Base-by-base conservation (phyloP, 2,113 vertebrate species). In the Psilopogon haemacephalus region DNA sequence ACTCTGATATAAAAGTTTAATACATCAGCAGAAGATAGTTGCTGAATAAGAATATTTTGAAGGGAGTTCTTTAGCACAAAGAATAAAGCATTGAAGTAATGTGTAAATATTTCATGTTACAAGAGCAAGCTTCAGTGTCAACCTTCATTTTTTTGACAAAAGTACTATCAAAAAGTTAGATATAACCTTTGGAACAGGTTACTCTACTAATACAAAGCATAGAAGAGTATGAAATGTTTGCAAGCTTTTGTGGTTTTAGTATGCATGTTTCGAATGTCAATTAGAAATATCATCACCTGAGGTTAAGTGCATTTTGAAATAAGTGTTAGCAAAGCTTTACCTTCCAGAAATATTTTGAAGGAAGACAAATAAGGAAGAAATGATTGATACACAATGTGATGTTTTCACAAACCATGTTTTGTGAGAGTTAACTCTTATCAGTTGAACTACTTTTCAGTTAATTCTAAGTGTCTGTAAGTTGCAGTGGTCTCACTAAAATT, bases 1-100 rank as follows among this genome's bases (percentile, higher is more conserved):
- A 98, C 73, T 90, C 27, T 74, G 30, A 37, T 88, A 96, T 97
- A 95, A 98, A 98, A 97, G 28, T 97, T 98, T 97, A 96, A 97
- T 96, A 94, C 19, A 63, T 68, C 86, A 64, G 54, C 55, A 87
- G 94, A 94, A 95, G 63, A 71, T 93, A 83, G 78, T 55, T 96
- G 80, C 86, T 96, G 94, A 94, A 96, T 92, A 95, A 89, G 86
- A 97, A 87, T 90, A 48, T 93, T 97, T 94, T 91, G 80, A 67
- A 90, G 76, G 81, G 17, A 1, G 40, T 96, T 95, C 81, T 93
- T 96, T 67, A 77, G 59, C 88, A 95, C 54, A 84, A 86, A 84
- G 90, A 84, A 95, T 70, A 94, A 94, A 70, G 21, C 26, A 90
- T 35, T 59, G 73, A 86, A 96, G 92, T 95, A 1, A 94, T 89